Base-by-base conservation (phyloP, 2,888 invertebrate genomes). In the Drosophila mayaguana region DNA sequence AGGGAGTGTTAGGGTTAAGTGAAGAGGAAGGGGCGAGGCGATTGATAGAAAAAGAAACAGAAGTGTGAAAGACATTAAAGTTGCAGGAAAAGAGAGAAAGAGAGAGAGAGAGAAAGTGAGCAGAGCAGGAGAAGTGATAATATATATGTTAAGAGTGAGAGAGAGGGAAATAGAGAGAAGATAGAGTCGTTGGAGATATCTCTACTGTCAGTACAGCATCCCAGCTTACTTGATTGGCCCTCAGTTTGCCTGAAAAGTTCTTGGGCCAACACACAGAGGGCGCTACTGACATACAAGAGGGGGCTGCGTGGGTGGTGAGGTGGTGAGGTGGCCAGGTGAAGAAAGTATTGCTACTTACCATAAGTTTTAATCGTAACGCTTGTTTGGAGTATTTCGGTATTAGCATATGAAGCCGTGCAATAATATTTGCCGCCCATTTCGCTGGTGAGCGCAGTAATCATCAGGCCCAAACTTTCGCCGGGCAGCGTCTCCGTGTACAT, bases 351-450 rank as follows among this genome's bases (percentile, higher is more conserved):
- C 60, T 63, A 93, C 94, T 94, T 93, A 96, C 96, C 94, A 91
- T 96, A 96, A 69, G 96, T 96, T 86, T 95, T 95, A 87, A 97
- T 94, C 84, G 94, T 93, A 48, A 97, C 96, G 72, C 94, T 94
- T 64, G 95, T 95, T 80, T 93, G 94, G 59, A 97, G 93, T 38
- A 94, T 93, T 89, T 95, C 94, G 65, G 95, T 95, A 81, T 94
- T 94, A 70, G 97, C 96, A 93, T 97, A 97, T 69, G 94, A 95
- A n/a, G 96, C 97, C 34, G 94, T 94, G 91, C 98, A 98, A 72
- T 95, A 96, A 93, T 97, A 98, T 82, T 94, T 95, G 67, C 97
- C 97, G 42, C 95, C 96, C 94, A 97, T 96, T 64, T 95, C 94
- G 77, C 96, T 95, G 45, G 95, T 94, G 81, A 97, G 94, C 42